phyloP scores from a whole-genome alignment of 2,888 invertebrate species.

The Artemia sinica region DNA sequence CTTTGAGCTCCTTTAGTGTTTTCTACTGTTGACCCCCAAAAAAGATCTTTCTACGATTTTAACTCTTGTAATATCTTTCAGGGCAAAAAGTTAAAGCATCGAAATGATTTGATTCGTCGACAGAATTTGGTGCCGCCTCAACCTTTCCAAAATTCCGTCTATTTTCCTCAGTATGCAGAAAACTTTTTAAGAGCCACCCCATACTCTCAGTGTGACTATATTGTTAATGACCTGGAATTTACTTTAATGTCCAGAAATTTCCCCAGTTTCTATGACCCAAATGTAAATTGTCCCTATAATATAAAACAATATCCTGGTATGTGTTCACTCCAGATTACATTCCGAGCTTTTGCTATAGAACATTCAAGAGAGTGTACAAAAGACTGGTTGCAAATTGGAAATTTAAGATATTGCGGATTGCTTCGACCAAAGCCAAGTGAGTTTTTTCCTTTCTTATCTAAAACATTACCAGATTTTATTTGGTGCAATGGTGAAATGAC shows the following conservation, averaged over 20 bases:
- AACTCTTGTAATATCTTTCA: too few relatives aligned
- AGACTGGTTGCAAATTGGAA: slow-evolving; percentile 18
- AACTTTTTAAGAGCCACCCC: not conserved
- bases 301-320: not conserved
- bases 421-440: slow-evolving; percentile 12
- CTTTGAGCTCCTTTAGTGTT: too few relatives aligned
- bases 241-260: slow-evolving; percentile 8
- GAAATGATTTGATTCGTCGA: too few relatives aligned
- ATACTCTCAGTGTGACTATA: not conserved
- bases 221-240: not conserved
- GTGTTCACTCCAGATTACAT: not conserved
- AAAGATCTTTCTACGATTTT: too few relatives aligned
- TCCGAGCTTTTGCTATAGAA: slow-evolving; percentile 17
- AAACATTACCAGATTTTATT: too few relatives aligned
- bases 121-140: too few relatives aligned
- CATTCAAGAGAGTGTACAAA: slow-evolving; percentile 7
- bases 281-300: not conserved
- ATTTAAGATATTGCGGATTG: slow-evolving; percentile 17
- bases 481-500: too few relatives aligned
- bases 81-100: too few relatives aligned
- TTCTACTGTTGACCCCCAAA: too few relatives aligned
- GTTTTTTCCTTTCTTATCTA: not conserved
- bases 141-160: too few relatives aligned
- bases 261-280: not conserved
- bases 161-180: too few relatives aligned